Evolutionary conservation across 2,888 invertebrate species (phyloP), one percentile per base, ranked within the genome.

Genomic region (Archips crataeganus): DNA sequence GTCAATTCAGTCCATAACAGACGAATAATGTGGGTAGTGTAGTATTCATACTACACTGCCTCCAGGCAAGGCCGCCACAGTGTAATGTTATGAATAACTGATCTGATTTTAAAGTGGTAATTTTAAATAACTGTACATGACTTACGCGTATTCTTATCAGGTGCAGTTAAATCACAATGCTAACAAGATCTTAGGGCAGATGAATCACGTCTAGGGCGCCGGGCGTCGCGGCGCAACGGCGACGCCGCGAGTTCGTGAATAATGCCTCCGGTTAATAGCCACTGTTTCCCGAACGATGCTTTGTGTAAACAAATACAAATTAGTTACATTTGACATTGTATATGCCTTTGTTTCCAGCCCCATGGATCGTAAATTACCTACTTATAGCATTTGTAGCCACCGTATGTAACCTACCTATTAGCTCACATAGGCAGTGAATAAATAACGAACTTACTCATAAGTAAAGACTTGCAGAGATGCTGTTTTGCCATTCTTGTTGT

Each of bases 11-110:
- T 6, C 60, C 39, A 8, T 36, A 36, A 36, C 36, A 32, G 60
- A 36, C 54, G 23, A 60, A 39, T 60, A 60, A 60, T 60, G 60
- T 60, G 60, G 60, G 60, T 39, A 57, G 57, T 60, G 60, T 59
- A 57, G 15, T 39, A 39, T 39, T n/a, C 3, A 45, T 10, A 11
- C 23, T 23, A 23, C 23, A 23, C 23, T 23, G 23, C 23, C 23
- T 54, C 8, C 23, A 54, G 32, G 10, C 5, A 32, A n/a, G 6
- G 6, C 39, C 36, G 6, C 36, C 59, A n/a, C n/a, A 60, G n/a
- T 60, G 11, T 10, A 32, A n/a, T 39, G 10, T 36, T 60, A 36
- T 60, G n/a, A 36, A 57, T 32, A 57, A 57, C 4, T 60, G 34
- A 13, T 36, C 8, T 60, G 13, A 13, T 60, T 9, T 5, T 60